Evolutionary conservation across 2,797 vertebrate genomes (phyloP).

Genomic region (Protonibea diacanthus): DNA sequence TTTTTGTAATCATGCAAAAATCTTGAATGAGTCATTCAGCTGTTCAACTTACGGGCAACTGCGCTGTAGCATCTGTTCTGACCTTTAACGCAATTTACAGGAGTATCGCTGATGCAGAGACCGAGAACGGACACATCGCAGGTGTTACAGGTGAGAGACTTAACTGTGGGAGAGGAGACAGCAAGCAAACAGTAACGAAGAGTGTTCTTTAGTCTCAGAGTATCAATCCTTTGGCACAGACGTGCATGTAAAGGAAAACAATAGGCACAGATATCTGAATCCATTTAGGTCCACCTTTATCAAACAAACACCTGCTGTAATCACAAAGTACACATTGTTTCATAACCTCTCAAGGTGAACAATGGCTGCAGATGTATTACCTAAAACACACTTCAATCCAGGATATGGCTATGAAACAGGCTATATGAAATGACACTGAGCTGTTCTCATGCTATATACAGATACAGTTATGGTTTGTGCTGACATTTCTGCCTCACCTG

Average conservation of each 20-base stretch:
- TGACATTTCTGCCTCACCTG: neutral
- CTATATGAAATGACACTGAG: neutral
- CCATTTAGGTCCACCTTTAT: constrained; percentile 18
- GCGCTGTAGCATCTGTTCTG: constrained; percentile 45
- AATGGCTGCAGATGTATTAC: neutral
- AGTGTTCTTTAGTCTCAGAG: neutral
- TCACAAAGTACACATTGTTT: constrained; percentile 37
- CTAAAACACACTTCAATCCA: neutral
- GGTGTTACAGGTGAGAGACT: constrained; percentile 66
- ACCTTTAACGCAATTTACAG: neutral
- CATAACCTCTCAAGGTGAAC: constrained; percentile 35
- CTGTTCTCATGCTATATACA: too few relatives aligned
- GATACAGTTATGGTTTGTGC: too few relatives aligned
- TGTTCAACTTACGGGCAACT: constrained; percentile 63
- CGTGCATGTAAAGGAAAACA: neutral
- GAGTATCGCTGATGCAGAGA: neutral
- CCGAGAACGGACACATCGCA: constrained; percentile 48
- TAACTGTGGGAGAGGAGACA: constrained; percentile 45
- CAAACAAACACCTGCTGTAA: constrained; percentile 17
- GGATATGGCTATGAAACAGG: constrained; percentile 21
- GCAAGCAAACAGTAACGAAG: neutral
- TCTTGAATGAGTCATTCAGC: neutral
- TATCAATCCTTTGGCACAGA: neutral
- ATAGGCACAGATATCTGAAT: neutral
- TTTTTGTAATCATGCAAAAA: neutral